Percentiles rank a stretch among this genome's conserved stretches.
phyloP scores from a whole-genome alignment of 2,113 vertebrate species.

The Malurus cyaneus region DNA sequence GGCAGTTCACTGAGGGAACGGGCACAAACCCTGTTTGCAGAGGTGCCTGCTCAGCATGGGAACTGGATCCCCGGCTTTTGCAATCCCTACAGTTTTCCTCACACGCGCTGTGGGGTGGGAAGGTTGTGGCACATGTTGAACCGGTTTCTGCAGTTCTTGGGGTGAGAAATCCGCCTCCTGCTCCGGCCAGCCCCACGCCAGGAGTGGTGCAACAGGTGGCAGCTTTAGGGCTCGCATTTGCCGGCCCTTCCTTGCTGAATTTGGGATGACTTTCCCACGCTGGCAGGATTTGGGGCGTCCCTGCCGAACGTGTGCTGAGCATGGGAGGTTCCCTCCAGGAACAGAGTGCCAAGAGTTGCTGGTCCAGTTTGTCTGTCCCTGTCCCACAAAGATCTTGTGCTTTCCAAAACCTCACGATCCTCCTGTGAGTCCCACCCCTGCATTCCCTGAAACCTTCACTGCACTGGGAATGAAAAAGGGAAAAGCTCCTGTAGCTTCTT shows the following conservation, averaged over 20 bases:
- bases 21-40: not conserved
- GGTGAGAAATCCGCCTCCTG: not conserved
- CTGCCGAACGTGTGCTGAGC: not conserved
- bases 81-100: not conserved
- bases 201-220: not conserved
- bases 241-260: not conserved
- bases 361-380: not conserved
- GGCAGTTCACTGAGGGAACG: not conserved
- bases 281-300: rapidly evolving
- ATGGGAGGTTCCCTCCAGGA: not conserved
- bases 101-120: not conserved
- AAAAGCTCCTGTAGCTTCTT: not conserved
- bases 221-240: not conserved
- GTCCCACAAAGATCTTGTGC: not conserved
- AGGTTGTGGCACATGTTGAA: not conserved
- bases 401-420: not conserved
- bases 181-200: not conserved
- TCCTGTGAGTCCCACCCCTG: not conserved
- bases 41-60: not conserved
- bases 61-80: not conserved
- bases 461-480: not conserved
- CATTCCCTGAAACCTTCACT: rapidly evolving
- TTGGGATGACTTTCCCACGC: not conserved
- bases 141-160: not conserved
- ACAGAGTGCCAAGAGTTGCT: not conserved